Evolutionary conservation across 1,140 invertebrate genomes (phyloP), one percentile per base, ranked within the genome.

Genomic region (Drosophila gunungcola): DNA sequence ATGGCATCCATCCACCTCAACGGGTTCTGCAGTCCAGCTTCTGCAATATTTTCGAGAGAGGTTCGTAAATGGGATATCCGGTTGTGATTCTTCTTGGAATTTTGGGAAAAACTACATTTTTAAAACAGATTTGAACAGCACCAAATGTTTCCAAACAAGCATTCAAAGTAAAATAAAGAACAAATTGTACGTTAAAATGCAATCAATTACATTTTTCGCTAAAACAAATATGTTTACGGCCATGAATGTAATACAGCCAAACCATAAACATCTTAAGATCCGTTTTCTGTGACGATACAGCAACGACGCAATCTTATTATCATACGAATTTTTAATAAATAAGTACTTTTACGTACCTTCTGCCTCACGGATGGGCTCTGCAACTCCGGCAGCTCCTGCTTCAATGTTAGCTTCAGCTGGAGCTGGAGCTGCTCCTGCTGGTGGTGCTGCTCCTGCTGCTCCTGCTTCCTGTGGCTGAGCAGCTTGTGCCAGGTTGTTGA

Each of bases 1-100:
- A 97, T 96, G 3, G 95, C 95, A 81, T 96, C 95, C 62, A 96
- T 93, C 32, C 96, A 93, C 2, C 93, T 95, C 2, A 96, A 93
- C 60, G 95, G 95, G 36, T 94, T 93, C 52, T 86, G 82, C 2
- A 88, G 29, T 93, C 92, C n/a, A 96, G 92, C 73, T 95, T 95
- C 61, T 93, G 53, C 1, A 55, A 62, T 41, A 52, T 48, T 48
- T 61, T 52, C 11, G 48, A 6, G 27, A 27, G 11, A 29, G 25
- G 36, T 58, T 25, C 9, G 46, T 11, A 67, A 52, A 42, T 10
- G n/a, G 3, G 7, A 11, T 34, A 16, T 51, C 13, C 13, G n/a
- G 0, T 16, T 7, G 25, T 27, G 4, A n/a, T 48, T 32, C 38
- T 5, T 39, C 10, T 32, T 32, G 48, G n/a, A 49, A 32, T 32